Evolutionary conservation across 2,888 invertebrate genomes (phyloP).

Genomic region (Podotricha telesiphe): DNA sequence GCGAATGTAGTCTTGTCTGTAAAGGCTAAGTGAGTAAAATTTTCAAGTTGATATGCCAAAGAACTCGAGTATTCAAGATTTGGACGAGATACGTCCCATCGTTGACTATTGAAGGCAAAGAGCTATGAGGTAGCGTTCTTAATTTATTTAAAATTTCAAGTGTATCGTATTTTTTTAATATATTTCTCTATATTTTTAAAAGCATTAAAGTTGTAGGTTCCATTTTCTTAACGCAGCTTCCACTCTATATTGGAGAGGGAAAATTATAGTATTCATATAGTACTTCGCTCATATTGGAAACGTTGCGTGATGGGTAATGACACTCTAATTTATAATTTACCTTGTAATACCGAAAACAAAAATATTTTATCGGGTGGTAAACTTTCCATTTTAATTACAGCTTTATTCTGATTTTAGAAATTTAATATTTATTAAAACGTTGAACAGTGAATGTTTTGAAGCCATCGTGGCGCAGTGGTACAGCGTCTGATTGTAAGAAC

Average conservation of each 20-base stretch:
- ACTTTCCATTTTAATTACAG: not conserved
- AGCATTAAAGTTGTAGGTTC: too few relatives aligned
- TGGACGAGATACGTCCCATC: not conserved
- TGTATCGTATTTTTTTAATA: not conserved
- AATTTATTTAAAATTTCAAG: not conserved
- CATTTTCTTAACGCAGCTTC: too few relatives aligned
- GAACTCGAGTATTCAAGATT: conserved; percentile 21
- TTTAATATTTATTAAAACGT: not conserved
- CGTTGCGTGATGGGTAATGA: too few relatives aligned
- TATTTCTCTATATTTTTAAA: too few relatives aligned
- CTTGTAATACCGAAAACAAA: too few relatives aligned
- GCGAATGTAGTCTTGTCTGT: conserved; percentile 5
- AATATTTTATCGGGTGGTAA: not conserved
- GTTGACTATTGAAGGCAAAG: not conserved
- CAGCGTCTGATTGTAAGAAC: too few relatives aligned
- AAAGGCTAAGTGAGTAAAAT: conserved; percentile 7
- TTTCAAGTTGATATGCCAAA: conserved; percentile 11
- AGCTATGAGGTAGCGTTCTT: too few relatives aligned
- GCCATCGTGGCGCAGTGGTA: too few relatives aligned
- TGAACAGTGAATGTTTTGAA: not conserved
- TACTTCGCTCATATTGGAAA: too few relatives aligned
- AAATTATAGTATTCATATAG: too few relatives aligned
- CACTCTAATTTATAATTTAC: too few relatives aligned
- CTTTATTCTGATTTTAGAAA: not conserved
- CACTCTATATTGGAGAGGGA: too few relatives aligned